Conservation (phyloP, 2,797 vertebrate genomes). For the Sebastes reedi region DNA sequence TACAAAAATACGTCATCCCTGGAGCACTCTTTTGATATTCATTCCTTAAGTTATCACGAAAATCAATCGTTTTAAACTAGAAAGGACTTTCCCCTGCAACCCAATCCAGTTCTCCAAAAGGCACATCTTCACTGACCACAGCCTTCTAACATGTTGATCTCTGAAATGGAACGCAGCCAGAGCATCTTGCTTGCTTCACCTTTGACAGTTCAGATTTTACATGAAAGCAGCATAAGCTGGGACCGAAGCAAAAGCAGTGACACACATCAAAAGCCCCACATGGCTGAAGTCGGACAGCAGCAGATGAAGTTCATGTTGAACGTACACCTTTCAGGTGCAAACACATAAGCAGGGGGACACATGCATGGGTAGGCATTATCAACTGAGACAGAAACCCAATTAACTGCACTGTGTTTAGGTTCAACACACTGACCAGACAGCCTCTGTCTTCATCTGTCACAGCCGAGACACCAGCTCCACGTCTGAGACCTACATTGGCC, state of each 20-base stretch:
- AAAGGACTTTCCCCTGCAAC: too few relatives aligned
- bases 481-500: background rate
- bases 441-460: background rate
- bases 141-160: too few relatives aligned
- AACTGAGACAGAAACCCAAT: background rate
- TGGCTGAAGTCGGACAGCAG: background rate
- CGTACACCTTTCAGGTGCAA: background rate
- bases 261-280: background rate
- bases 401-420: background rate
- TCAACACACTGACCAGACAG: conserved; percentile 20
- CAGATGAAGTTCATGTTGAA: background rate
- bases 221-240: background rate
- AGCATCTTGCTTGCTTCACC: background rate
- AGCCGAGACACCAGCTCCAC: background rate
- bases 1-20: too few relatives aligned
- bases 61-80: too few relatives aligned
- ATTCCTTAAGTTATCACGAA: too few relatives aligned
- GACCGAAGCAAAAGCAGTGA: background rate
- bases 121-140: background rate
- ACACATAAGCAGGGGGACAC: too few relatives aligned
- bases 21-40: too few relatives aligned
- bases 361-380: background rate
- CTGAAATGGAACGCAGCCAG: background rate
- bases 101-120: background rate
- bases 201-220: background rate